Evolutionary conservation across 2,888 invertebrate species (phyloP).

Genomic region (Cyclophora punctaria): DNA sequence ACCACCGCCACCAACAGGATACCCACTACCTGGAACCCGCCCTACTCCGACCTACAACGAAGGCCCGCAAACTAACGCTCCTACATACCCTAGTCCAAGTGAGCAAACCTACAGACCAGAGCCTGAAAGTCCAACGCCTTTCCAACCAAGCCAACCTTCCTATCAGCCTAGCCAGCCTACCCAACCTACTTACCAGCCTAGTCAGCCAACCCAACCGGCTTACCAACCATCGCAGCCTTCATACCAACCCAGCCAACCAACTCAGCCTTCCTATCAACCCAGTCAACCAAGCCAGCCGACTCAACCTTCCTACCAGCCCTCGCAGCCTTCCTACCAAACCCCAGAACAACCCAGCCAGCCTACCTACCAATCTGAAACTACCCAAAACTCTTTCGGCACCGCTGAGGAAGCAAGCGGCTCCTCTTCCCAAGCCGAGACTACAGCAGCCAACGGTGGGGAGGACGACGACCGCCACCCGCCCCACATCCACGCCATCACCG

Average conservation of each 20-base stretch:
- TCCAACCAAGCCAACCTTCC: slow-evolving; percentile 22
- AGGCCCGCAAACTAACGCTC: slow-evolving; percentile 38
- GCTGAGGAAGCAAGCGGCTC: slow-evolving; percentile 10
- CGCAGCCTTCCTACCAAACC: slow-evolving; percentile 10
- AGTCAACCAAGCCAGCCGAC: slow-evolving; percentile 26
- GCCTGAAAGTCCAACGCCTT: slow-evolving; percentile 26
- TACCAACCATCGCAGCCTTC: slow-evolving; percentile 25
- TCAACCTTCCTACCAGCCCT: slow-evolving; percentile 3
- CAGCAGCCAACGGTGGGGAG: slow-evolving; percentile 33
- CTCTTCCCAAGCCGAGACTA: slow-evolving; percentile 14
- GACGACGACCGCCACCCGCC: slow-evolving; percentile 82
- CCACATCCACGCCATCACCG: slow-evolving; percentile 83
- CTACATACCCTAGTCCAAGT: slow-evolving; percentile 23
- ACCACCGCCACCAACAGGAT: slow-evolving; percentile 52
- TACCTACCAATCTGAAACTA: slow-evolving; percentile 14
- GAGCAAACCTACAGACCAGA: slow-evolving; percentile 28
- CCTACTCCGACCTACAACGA: slow-evolving; percentile 61
- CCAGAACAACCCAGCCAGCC: slow-evolving; percentile 2
- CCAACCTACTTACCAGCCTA: slow-evolving; percentile 31
- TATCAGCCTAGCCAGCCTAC: slow-evolving; percentile 24
- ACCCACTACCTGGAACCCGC: slow-evolving; percentile 53
- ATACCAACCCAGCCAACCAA: slow-evolving; percentile 25
- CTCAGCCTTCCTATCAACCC: slow-evolving; percentile 5
- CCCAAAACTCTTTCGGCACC: slow-evolving; percentile 12
- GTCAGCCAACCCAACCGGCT: slow-evolving; percentile 22